These are phyloP conservation scores for Drosophila melanica DNA, from an alignment of 1,140 invertebrate species.

Conservation along the genomic window DNA sequence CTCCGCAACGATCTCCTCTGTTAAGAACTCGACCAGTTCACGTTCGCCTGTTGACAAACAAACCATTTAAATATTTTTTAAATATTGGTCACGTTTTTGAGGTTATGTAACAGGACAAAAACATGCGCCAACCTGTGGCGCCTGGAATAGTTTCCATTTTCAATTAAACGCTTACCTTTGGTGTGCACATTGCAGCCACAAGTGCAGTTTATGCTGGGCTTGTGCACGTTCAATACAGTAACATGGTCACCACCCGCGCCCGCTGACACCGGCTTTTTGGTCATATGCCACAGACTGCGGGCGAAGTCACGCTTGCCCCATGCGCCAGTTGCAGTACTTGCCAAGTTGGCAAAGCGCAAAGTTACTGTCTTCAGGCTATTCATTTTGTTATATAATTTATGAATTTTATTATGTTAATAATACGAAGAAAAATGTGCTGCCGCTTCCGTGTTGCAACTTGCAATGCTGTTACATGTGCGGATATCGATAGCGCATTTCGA, in stretches of 20 bases:
- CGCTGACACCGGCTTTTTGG: slow-evolving; percentile 77
- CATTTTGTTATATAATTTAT: slow-evolving; percentile 86
- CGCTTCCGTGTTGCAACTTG: slow-evolving; percentile 44
- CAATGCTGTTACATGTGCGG: slow-evolving; percentile 18
- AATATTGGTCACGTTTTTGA: slow-evolving; percentile 46
- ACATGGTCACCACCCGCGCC: slow-evolving; percentile 52
- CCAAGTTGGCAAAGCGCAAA: slow-evolving; percentile 85
- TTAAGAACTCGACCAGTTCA: slow-evolving; percentile 93
- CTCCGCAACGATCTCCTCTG: slow-evolving; percentile 95
- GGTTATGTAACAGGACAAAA: slow-evolving; percentile 67
- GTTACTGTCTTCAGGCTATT: slow-evolving; percentile 88
- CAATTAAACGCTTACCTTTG: slow-evolving; percentile 86
- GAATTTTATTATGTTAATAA: slow-evolving; percentile 31
- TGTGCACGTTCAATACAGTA: slow-evolving; percentile 75
- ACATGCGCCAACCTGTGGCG: not conserved
- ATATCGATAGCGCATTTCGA: slow-evolving; percentile 17
- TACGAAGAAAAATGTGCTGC: slow-evolving; percentile 53
- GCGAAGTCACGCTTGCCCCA: slow-evolving; percentile 87
- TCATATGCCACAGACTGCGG: slow-evolving; percentile 89
- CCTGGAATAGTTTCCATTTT: not conserved
- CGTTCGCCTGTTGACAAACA: slow-evolving; percentile 88
- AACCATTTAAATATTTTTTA: slow-evolving; percentile 9
- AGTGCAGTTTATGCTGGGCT: slow-evolving; percentile 85
- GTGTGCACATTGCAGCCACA: slow-evolving; percentile 88
- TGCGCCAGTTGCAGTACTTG: slow-evolving; percentile 83